Percentiles rank a stretch among this genome's conserved stretches.
Evolutionary conservation across 2,797 vertebrate genomes (phyloP).

Genomic region (Scyliorhinus canicula): DNA sequence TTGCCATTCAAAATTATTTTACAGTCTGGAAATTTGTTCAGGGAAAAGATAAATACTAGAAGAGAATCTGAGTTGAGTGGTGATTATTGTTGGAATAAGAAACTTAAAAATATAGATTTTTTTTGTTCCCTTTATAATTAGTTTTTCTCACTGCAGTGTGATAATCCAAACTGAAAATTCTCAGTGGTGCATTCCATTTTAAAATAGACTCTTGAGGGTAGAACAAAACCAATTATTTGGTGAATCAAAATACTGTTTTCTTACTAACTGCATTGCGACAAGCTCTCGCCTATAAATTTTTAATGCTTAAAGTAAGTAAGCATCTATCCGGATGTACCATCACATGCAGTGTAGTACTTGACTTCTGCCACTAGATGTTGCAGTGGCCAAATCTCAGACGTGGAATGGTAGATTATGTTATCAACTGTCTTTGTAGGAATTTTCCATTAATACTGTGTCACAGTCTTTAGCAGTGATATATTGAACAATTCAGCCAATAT

Average conservation of each 20-base stretch:
- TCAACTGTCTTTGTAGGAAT: background rate
- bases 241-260: background rate
- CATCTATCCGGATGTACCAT: background rate
- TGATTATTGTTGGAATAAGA: background rate
- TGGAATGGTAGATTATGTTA: background rate
- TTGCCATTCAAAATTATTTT: background rate
- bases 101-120: background rate
- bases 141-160: background rate
- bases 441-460: background rate
- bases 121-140: background rate
- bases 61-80: background rate
- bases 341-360: background rate
- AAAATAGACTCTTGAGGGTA: background rate
- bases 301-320: background rate
- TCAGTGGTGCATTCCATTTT: background rate
- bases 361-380: slow-evolving; percentile 31
- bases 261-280: slow-evolving; percentile 24
- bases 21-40: background rate
- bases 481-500: background rate
- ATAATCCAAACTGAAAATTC: background rate
- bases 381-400: background rate
- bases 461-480: background rate
- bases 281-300: slow-evolving; percentile 11
- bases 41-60: background rate
- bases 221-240: background rate